Conservation (phyloP, 2,113 vertebrate genomes). For the Procapra przewalskii region DNA sequence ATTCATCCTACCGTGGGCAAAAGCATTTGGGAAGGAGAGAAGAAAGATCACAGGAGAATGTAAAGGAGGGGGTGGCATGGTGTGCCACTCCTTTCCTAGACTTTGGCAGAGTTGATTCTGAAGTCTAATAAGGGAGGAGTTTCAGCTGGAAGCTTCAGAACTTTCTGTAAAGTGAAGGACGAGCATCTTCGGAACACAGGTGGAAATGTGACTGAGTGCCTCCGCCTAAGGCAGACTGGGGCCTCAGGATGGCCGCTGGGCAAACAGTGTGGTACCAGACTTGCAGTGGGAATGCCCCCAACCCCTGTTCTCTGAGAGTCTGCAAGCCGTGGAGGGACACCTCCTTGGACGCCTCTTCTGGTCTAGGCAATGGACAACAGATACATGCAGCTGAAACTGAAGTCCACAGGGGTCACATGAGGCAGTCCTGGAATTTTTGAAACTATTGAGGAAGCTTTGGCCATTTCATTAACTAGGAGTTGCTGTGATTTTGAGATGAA, state of each 20-base stretch:
- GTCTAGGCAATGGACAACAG: accelerated
- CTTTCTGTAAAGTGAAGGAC: neutral
- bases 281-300: neutral
- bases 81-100: neutral
- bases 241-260: neutral
- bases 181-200: neutral
- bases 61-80: neutral
- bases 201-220: neutral
- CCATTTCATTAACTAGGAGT: neutral
- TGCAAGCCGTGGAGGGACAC: accelerated
- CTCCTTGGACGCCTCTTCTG: neutral
- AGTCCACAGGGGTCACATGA: neutral
- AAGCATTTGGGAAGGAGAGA: neutral
- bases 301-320: neutral
- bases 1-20: neutral
- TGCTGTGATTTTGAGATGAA: neutral
- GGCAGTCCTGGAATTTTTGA: neutral
- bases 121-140: neutral
- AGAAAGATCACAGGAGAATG: neutral
- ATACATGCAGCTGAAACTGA: neutral
- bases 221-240: neutral
- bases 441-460: neutral
- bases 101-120: neutral
- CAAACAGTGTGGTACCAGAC: neutral
- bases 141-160: neutral